Evolutionary conservation across 2,888 invertebrate genomes (phyloP).

Genomic region (Apoda limacodes): DNA sequence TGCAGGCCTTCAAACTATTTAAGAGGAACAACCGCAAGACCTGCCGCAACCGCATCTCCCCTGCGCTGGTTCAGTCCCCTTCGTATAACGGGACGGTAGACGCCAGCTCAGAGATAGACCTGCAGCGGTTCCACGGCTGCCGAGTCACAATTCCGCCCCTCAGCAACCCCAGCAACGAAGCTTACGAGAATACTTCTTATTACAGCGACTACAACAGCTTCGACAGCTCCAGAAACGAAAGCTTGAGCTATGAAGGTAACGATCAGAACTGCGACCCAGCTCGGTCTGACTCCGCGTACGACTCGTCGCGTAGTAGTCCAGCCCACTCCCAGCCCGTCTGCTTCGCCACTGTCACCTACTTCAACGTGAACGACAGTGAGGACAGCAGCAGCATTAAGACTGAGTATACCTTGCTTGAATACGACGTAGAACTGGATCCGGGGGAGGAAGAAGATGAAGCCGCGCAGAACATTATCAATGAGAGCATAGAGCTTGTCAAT

Average conservation of each 20-base stretch:
- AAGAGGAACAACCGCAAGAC: conserved; percentile 44
- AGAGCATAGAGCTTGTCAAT: conserved; percentile 54
- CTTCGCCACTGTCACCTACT: conserved; percentile 57
- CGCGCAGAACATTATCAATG: conserved; percentile 56
- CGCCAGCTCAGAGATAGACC: conserved; percentile 51
- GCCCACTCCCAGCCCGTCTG: conserved; percentile 37
- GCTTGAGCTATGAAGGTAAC: conserved; percentile 29
- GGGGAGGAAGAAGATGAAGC: conserved; percentile 38
- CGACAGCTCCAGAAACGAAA: conserved; percentile 41
- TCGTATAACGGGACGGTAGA: conserved; percentile 57
- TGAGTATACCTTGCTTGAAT: conserved; percentile 53
- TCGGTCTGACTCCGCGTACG: conserved; percentile 56
- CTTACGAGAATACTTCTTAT: conserved; percentile 40
- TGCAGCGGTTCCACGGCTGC: conserved; percentile 52
- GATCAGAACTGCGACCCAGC: conserved; percentile 15
- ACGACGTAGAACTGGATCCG: conserved; percentile 33
- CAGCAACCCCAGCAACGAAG: conserved; percentile 28
- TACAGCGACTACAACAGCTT: conserved; percentile 49
- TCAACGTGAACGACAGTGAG: conserved; percentile 56
- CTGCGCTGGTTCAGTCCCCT: conserved; percentile 43
- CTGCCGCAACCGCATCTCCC: conserved; percentile 49
- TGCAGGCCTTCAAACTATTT: conserved; percentile 61
- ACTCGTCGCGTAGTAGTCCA: conserved; percentile 51
- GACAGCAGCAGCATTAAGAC: conserved; percentile 59
- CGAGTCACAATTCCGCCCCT: conserved; percentile 41